phyloP scores from a whole-genome alignment of 2,888 invertebrate species.

The Alcis repandata region DNA sequence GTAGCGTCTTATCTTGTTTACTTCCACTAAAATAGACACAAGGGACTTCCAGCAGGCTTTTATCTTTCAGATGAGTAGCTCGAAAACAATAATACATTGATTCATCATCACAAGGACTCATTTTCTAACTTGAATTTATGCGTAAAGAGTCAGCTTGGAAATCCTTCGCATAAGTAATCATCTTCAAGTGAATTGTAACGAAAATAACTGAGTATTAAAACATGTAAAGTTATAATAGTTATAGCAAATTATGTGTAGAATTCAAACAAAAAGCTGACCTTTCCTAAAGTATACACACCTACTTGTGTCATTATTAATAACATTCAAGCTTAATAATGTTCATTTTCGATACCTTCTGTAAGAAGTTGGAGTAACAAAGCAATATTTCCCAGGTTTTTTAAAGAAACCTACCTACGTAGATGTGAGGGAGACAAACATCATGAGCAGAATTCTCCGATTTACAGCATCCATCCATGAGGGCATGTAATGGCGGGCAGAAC shows the following conservation, averaged over 20 bases:
- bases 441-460: constrained; percentile 36
- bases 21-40: constrained; percentile 11
- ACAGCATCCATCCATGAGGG: constrained; percentile 52
- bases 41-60: constrained; percentile 13
- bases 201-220: neutral
- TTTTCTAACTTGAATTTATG: neutral
- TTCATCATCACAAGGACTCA: neutral
- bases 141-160: neutral
- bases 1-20: constrained; percentile 9
- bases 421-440: neutral
- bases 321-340: too few relatives aligned
- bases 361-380: neutral
- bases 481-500: constrained; percentile 62
- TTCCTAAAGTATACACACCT: too few relatives aligned
- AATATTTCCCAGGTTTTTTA: neutral
- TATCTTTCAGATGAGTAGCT: neutral
- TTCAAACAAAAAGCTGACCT: neutral
- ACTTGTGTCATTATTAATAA: too few relatives aligned
- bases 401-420: neutral
- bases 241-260: neutral
- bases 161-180: neutral
- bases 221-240: too few relatives aligned
- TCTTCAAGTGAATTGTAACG: neutral
- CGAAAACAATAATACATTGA: constrained; percentile 9
- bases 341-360: too few relatives aligned